Percentiles rank a stretch among this genome's conserved stretches.
phyloP scores from a whole-genome alignment of 2,113 vertebrate genomes.

The Podarcis muralis region DNA sequence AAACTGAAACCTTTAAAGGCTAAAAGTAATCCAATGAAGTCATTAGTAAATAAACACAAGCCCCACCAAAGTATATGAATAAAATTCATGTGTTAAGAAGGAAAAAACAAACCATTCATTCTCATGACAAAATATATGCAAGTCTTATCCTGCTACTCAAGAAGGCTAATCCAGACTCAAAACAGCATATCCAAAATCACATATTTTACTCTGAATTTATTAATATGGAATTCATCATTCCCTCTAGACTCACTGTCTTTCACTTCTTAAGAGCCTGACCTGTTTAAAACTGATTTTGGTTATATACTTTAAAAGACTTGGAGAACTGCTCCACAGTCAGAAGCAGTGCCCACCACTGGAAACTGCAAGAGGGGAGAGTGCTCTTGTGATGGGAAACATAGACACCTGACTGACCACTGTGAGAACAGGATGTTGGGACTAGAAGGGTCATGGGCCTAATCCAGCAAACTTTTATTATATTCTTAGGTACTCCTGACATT shows the following conservation, averaged over 20 bases:
- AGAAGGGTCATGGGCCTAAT: no score
- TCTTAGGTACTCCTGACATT: background rate
- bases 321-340: background rate
- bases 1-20: constrained; percentile 6
- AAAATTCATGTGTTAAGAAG: background rate
- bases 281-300: background rate
- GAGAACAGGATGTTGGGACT: no score
- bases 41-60: constrained; percentile 4
- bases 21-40: constrained; percentile 17
- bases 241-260: background rate
- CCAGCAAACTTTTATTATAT: no score
- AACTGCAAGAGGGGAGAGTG: no score
- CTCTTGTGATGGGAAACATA: no score
- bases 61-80: background rate
- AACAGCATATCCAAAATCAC: background rate
- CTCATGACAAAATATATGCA: background rate
- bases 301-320: background rate
- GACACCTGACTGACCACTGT: no score
- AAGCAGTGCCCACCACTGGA: no score
- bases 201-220: background rate
- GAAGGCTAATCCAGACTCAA: background rate
- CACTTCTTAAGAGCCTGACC: background rate
- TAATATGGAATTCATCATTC: background rate
- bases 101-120: background rate
- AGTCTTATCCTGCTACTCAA: background rate